Conservation (phyloP, 92 coral and sea anemone species). For the Bergia sp. region DNA sequence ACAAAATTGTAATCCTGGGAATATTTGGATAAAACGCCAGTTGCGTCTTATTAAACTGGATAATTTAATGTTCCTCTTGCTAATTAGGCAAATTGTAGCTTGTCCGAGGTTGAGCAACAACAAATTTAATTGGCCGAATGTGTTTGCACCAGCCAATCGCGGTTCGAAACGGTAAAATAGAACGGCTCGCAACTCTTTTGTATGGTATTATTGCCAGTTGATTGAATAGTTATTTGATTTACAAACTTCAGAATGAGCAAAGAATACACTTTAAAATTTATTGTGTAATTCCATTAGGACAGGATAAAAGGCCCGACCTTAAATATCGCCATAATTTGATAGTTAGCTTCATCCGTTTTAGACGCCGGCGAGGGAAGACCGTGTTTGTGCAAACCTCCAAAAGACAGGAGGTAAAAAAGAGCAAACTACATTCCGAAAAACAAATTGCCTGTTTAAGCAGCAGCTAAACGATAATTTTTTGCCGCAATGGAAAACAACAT, state of each 20-base stretch:
- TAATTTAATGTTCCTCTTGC: conserved; percentile 66
- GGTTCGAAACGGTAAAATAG: conserved; percentile 54
- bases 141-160: conserved; percentile 66
- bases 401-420: neutral
- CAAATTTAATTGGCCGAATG: conserved; percentile 49
- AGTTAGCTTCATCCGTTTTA: conserved; percentile 52
- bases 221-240: conserved; percentile 92
- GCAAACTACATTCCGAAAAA: conserved; percentile 28
- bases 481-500: conserved; percentile 72
- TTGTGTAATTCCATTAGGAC: conserved; percentile 91
- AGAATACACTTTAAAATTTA: conserved; percentile 89
- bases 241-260: conserved; percentile 89
- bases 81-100: conserved; percentile 62
- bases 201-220: conserved; percentile 79
- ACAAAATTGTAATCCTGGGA: conserved; percentile 67
- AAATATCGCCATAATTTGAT: conserved; percentile 72
- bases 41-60: conserved; percentile 63
- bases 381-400: neutral
- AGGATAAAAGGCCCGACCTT: conserved; percentile 63
- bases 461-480: neutral
- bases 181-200: conserved; percentile 72
- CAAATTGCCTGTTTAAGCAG: neutral
- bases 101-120: conserved; percentile 51
- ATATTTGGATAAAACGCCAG: conserved; percentile 61
- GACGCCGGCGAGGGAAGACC: conserved; percentile 21